Evolutionary conservation across 1,140 invertebrate species (phyloP).

Genomic region (Drosophila teissieri): DNA sequence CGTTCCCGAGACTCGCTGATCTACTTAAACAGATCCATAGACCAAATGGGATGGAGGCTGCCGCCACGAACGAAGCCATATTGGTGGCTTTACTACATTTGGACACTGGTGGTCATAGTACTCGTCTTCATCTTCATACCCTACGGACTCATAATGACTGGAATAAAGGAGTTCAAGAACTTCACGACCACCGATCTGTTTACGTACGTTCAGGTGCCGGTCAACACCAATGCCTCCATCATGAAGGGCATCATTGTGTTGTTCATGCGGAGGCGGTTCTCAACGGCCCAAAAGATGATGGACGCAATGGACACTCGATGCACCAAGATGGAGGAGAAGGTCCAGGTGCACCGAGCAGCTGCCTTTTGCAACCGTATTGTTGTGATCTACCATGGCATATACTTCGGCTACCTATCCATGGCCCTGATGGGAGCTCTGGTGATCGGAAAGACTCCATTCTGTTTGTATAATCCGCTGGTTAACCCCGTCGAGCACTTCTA

Average conservation of each 20-base stretch:
- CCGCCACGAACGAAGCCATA: not conserved
- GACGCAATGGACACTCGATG: constrained; percentile 34
- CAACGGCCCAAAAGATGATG: constrained; percentile 12
- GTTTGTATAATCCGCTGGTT: constrained; percentile 19
- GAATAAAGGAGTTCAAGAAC: constrained; percentile 25
- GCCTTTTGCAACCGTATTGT: constrained; percentile 2
- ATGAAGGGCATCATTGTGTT: constrained; percentile 26
- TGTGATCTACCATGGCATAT: constrained; percentile 6
- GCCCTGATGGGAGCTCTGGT: constrained; percentile 6
- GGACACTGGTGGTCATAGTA: not conserved
- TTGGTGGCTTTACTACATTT: constrained; percentile 38
- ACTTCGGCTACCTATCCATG: constrained; percentile 14
- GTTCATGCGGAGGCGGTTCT: not conserved
- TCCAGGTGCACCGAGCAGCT: constrained; percentile 6
- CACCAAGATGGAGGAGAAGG: constrained; percentile 6
- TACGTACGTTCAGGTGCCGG: constrained; percentile 28
- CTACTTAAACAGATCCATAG: not conserved
- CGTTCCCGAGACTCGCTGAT: constrained; percentile 5
- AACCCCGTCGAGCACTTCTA: constrained; percentile 11
- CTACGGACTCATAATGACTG: constrained; percentile 17
- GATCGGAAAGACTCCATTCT: constrained; percentile 22
- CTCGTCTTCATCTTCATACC: constrained; percentile 26
- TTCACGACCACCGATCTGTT: constrained; percentile 35
- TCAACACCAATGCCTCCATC: constrained; percentile 20
- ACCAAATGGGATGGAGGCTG: constrained; percentile 22